These are phyloP conservation scores for Betta splendens DNA, from an alignment of 2,797 vertebrate species.

Conservation along the genomic window DNA sequence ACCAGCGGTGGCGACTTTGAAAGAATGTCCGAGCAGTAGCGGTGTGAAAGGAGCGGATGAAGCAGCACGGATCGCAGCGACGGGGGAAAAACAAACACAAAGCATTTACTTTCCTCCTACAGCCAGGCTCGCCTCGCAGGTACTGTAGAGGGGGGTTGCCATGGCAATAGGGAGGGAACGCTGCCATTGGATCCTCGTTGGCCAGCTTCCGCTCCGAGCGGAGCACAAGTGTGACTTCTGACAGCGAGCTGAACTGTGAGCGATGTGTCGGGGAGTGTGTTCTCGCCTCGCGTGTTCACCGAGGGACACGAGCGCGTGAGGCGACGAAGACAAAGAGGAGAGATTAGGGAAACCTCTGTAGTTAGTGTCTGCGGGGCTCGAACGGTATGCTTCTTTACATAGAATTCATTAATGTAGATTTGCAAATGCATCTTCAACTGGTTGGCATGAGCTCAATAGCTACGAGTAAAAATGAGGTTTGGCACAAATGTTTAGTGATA, in stretches of 20 bases:
- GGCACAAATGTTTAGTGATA: slow-evolving; percentile 1
- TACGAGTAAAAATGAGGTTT: slow-evolving; percentile 7
- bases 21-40: no score
- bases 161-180: slow-evolving; percentile 43
- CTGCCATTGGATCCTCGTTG: slow-evolving; percentile 12
- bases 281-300: background rate
- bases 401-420: slow-evolving; percentile 9
- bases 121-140: slow-evolving; percentile 33
- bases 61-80: slow-evolving; percentile 1
- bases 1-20: slow-evolving; percentile 33
- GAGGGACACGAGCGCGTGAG: background rate
- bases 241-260: slow-evolving; percentile 4
- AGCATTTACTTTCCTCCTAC: slow-evolving; percentile 48
- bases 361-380: no score
- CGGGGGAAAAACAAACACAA: slow-evolving; percentile 6
- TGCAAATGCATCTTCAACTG: background rate
- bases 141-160: slow-evolving; percentile 57
- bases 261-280: slow-evolving; percentile 9
- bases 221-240: slow-evolving; percentile 42
- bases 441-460: background rate
- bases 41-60: slow-evolving; percentile 47
- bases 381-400: slow-evolving; percentile 28
- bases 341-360: no score
- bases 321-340: background rate
- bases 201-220: slow-evolving; percentile 19